phyloP scores from a whole-genome alignment of 2,888 invertebrate species.

The Sinhomidia bicolor region DNA sequence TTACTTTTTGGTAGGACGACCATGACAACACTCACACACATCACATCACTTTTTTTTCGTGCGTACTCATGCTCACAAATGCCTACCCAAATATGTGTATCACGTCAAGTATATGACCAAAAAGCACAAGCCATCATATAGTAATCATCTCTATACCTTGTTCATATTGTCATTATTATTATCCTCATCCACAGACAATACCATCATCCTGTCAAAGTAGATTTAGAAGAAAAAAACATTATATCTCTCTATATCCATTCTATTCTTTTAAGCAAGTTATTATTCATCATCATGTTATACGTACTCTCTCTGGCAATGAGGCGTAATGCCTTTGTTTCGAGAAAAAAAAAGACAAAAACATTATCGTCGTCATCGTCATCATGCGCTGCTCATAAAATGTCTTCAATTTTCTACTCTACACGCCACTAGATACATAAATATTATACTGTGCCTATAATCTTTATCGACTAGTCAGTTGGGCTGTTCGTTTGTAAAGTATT shows the following conservation, averaged over 20 bases:
- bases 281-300: constrained; percentile 14
- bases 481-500: no score
- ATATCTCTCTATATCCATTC: neutral
- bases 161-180: no score
- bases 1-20: neutral
- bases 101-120: neutral
- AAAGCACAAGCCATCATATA: neutral
- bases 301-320: constrained; percentile 25
- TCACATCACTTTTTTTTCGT: neutral
- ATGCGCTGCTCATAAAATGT: constrained; percentile 7
- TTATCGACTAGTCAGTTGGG: neutral
- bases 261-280: neutral
- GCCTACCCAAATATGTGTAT: neutral
- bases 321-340: neutral
- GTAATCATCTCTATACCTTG: neutral
- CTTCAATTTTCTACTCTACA: constrained; percentile 17
- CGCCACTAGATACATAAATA: neutral
- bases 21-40: no score
- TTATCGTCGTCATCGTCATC: neutral
- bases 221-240: constrained; percentile 29
- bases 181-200: constrained; percentile 25
- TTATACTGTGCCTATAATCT: neutral
- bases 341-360: neutral
- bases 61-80: neutral
- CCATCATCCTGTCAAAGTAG: constrained; percentile 24